These are phyloP conservation scores for Murina feae DNA, from an alignment of 2,113 vertebrate species.

Conservation along the genomic window DNA sequence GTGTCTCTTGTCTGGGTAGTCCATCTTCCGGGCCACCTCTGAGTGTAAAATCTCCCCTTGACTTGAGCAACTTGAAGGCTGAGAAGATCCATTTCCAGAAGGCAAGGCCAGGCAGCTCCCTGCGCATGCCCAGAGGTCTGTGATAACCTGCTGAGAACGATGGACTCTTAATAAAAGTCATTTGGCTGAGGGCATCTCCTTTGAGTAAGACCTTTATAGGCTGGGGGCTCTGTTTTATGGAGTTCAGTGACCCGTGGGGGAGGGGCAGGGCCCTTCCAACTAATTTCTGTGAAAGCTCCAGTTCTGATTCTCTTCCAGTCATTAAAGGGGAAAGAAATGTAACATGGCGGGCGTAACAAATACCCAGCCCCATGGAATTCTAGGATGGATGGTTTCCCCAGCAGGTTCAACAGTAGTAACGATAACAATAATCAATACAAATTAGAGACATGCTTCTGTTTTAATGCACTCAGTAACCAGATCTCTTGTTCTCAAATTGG, in stretches of 20 bases:
- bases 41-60: not conserved
- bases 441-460: constrained; percentile 74
- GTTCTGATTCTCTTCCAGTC: constrained; percentile 7
- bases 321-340: constrained; percentile 25
- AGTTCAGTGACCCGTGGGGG: not conserved
- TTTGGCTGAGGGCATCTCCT: not conserved
- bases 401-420: constrained; percentile 48
- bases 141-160: not conserved
- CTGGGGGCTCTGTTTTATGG: not conserved
- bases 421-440: constrained; percentile 74
- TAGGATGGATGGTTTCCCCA: constrained; percentile 45
- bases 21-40: not conserved
- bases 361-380: constrained; percentile 31
- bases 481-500: constrained; percentile 60
- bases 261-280: not conserved
- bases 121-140: not conserved
- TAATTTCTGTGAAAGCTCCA: constrained; percentile 34
- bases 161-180: not conserved
- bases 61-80: not conserved
- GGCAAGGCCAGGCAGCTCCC: not conserved
- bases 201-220: not conserved
- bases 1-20: not conserved
- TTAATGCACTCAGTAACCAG: constrained; percentile 77
- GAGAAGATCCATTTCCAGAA: not conserved
- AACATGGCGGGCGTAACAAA: constrained; percentile 52